A percentile compares a stretch with the other conserved stretches of the same genome.
Conservation (phyloP, 2,888 invertebrate genomes). For the Meliscaeva auricollis region DNA sequence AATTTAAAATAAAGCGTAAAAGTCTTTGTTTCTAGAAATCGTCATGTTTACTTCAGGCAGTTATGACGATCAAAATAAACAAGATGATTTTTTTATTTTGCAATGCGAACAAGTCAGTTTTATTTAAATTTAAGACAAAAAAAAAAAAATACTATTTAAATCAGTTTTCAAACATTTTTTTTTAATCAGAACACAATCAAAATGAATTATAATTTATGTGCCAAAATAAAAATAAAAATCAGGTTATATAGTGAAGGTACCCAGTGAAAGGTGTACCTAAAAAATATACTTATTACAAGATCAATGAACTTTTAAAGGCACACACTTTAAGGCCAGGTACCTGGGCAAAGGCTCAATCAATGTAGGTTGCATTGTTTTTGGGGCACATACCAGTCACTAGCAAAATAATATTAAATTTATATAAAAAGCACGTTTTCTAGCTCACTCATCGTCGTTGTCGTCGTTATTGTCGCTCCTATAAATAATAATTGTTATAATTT, state of each 20-base stretch:
- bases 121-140: too few species aligned
- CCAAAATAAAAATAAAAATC: conserved; percentile 2
- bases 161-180: too few species aligned
- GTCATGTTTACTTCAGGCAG: too few species aligned
- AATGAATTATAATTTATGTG: neutral
- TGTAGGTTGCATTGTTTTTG: conserved; percentile 29
- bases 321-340: conserved; percentile 4
- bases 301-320: conserved; percentile 42
- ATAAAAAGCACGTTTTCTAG: conserved; percentile 18
- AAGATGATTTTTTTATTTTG: too few species aligned
- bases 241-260: conserved; percentile 3
- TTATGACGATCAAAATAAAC: too few species aligned
- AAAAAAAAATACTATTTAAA: too few species aligned
- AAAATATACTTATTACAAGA: neutral
- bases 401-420: neutral
- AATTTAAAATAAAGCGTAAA: too few species aligned
- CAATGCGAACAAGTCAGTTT: too few species aligned
- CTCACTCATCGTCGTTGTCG: neutral
- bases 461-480: neutral
- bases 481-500: conserved; percentile 46
- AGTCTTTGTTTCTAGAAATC: too few species aligned
- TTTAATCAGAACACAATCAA: too few species aligned
- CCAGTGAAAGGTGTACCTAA: neutral
- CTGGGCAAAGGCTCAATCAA: conserved; percentile 4
- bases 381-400: neutral